These are phyloP conservation scores for Ophthalmolycus amberensis DNA, from an alignment of 2,113 vertebrate genomes.

Conservation along the genomic window DNA sequence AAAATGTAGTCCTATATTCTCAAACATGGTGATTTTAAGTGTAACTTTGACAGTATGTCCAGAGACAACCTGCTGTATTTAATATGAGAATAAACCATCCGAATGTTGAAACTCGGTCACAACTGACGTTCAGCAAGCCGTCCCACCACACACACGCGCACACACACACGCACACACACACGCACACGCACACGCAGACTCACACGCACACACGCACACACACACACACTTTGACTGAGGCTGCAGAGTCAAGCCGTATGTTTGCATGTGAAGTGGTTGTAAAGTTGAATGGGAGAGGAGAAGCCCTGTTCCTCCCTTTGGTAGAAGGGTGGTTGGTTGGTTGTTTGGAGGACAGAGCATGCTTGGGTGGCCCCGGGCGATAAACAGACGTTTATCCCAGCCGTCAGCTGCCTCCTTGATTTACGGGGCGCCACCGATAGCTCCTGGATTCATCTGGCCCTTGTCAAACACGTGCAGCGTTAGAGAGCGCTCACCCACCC, in stretches of 20 bases:
- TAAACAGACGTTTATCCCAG: conserved; percentile 98
- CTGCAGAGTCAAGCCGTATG: conserved; percentile 29
- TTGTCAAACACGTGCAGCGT: conserved; percentile 96
- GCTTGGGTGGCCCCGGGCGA: conserved; percentile 85
- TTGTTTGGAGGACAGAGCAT: conserved; percentile 76
- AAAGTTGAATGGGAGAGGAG: conserved; percentile 64
- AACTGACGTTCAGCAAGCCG: conserved; percentile 19
- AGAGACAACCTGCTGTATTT: conserved; percentile 17
- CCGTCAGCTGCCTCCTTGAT: conserved; percentile 99
- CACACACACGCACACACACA: conserved; percentile 30
- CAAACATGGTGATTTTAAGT: conserved; percentile 6
- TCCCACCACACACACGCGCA: conserved; percentile 18
- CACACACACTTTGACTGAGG: conserved; percentile 19
- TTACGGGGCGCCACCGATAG: conserved; percentile 95
- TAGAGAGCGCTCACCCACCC: conserved; percentile 87
- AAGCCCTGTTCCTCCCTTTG: conserved; percentile 61
- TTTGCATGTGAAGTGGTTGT: conserved; percentile 47
- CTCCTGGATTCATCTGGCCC: conserved; percentile 99
- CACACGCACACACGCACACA: conserved; percentile 21
- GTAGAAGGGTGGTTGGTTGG: conserved; percentile 68
- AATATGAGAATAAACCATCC: conserved; percentile 13
- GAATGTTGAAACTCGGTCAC: not conserved
- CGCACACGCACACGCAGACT: conserved; percentile 30
- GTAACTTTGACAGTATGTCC: conserved; percentile 8
- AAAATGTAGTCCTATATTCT: not conserved